phyloP scores from a whole-genome alignment of 2,888 invertebrate species.

The Morpho achilles region DNA sequence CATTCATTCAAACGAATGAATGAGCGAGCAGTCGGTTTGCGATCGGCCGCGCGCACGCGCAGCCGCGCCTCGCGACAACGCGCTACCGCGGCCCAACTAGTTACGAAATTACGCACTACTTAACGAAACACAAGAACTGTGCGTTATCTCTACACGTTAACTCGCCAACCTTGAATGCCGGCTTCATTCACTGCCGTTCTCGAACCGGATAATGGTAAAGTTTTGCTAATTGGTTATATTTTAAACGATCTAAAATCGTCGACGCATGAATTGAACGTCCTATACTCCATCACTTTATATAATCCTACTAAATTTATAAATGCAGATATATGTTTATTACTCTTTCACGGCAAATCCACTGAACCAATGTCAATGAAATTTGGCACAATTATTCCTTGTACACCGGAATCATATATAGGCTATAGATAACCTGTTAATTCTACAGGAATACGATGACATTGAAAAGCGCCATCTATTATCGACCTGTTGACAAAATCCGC shows the following conservation, averaged over 20 bases:
- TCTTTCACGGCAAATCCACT: no score
- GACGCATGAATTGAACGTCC: constrained; percentile 45
- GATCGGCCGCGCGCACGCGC: constrained; percentile 64
- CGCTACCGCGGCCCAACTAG: not conserved
- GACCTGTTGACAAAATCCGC: no score
- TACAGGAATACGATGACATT: no score
- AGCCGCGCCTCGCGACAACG: constrained; percentile 40
- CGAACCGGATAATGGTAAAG: constrained; percentile 26
- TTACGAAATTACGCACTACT: constrained; percentile 26
- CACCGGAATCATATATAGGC: no score
- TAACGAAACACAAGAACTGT: constrained; percentile 45
- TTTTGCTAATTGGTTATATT: constrained; percentile 52
- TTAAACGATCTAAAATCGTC: constrained; percentile 42
- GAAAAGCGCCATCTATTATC: no score
- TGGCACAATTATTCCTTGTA: no score
- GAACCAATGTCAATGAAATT: no score
- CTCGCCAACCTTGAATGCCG: constrained; percentile 52
- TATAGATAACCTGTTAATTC: no score
- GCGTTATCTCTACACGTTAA: constrained; percentile 51
- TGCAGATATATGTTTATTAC: no score
- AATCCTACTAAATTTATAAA: no score
- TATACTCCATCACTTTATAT: not conserved
- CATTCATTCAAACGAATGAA: constrained; percentile 72
- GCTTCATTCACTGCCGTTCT: constrained; percentile 54
- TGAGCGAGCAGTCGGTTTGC: constrained; percentile 61